Base-by-base conservation (phyloP, 2,888 invertebrate genomes). In the Orchestes rusci region DNA sequence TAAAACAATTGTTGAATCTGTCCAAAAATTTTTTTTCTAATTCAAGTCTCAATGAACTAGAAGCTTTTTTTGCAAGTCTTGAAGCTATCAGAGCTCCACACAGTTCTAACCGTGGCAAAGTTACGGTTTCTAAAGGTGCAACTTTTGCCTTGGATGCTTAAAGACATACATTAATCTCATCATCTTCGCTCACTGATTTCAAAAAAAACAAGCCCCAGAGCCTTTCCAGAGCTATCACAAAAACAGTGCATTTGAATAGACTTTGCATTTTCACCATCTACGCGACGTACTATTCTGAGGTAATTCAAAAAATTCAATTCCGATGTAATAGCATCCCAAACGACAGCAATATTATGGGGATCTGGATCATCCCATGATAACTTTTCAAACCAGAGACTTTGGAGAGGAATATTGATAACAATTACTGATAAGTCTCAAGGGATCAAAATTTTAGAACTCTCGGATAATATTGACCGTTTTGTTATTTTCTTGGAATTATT, bases 141-240 rank as follows among this genome's bases (percentile, higher is more conserved):
- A 47, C 20, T n/a, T 36, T 36, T 3, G 20, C 36, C 17, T 36
- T 36, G 2, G 36, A 36, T 20, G 36, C 15, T 20, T 20, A 20
- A 20, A 36, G 36, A 20, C 23, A 5, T 23, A 36, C 15, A n/a
- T 8, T 15, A 20, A 19, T 15, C 4, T 20, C 13, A 10, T 20
- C 23, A 12, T 36, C 23, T 36, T 36, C 23, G 23, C 23, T 15
- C 10, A 36, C 10, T 20, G 53, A 39, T 31, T 49, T 23, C 57
- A 16, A 44, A 58, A 59, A 13, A 58, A 43, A 27, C 55, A 53
- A 3, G 53, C 54, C 2, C 56, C 57, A 38, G 56, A 58, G 55
- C 53, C 16, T 32, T 43, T 43, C 51, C 45, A 8, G 49, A 52
- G 10, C 51, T 50, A 32, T 56, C 50, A n/a, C 38, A 48, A 42